Evolutionary conservation across 2,113 vertebrate genomes (phyloP), one percentile per base, ranked within the genome.

Genomic region (Hippocampus abdominalis): DNA sequence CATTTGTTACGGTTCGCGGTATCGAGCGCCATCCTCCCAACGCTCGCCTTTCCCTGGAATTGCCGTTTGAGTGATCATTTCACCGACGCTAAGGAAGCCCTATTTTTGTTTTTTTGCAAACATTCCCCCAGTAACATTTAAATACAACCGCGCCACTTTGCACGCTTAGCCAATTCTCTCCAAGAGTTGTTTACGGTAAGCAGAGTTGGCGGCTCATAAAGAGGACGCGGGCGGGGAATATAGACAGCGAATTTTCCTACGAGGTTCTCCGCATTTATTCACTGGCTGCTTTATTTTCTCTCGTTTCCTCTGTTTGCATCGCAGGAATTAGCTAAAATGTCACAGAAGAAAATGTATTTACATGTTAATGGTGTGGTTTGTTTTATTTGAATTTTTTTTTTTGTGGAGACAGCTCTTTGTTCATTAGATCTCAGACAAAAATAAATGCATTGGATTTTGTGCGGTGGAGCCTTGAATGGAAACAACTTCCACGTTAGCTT

Each of bases 31-130:
- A 16, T 57, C 66, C 2, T n/a, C 69, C n/a, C 23, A 42, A 16
- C 44, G 46, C 49, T 64, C 69, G 71, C 53, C 72, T 75, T 63
- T 21, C 8, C 27, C 36, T 64, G 29, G 69, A 64, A 49, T 13
- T 79, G 54, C 25, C 15, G 36, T 68, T 68, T 64, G 62, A 36
- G 23, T 74, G 68, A 81, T 64, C 66, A 70, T 57, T 70, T 62
- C 36, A 32, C 75, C 65, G 70, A 46, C 8, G 2, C 53, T 75
- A 76, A 62, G 53, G 61, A 66, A 62, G 71, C 65, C 59, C 21
- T 76, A 59, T 18, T 49, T 18, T 48, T 48, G 16, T 18, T 48
- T 18, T 49, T 82, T 85, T 76, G 77, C 53, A 75, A 77, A 72
- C 61, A 59, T 40, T 77, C 71, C 70, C 12, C 12, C 12, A 62